Evolutionary conservation across 1,140 invertebrate species (phyloP).

Genomic region (Ganaspis sp.): DNA sequence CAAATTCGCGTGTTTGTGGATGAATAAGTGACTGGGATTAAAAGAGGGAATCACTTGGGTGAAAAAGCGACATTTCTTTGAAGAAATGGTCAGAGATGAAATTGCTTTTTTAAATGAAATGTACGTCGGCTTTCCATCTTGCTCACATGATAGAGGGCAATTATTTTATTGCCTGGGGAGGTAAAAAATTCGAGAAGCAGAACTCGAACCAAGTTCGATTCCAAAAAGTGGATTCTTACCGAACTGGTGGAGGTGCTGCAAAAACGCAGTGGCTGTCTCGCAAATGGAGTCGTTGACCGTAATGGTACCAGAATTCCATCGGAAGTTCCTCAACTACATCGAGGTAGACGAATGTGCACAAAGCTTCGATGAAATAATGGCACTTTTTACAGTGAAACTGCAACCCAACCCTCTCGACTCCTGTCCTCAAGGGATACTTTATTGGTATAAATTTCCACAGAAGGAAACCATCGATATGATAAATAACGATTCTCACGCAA

Average conservation of each 20-base stretch:
- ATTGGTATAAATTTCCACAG: conserved; percentile 28
- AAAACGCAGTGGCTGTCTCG: conserved; percentile 24
- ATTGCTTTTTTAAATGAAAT: conserved; percentile 23
- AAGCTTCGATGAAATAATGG: conserved; percentile 28
- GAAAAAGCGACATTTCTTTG: background rate
- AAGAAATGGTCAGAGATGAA: background rate
- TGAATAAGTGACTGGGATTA: too few species aligned
- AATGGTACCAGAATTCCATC: conserved; percentile 31
- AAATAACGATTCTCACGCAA: conserved; percentile 22
- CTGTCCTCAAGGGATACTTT: conserved; percentile 28
- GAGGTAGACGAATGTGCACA: conserved; percentile 8
- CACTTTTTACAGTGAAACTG: background rate
- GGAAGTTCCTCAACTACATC: conserved; percentile 28
- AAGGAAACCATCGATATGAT: conserved; percentile 30
- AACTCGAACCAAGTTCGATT: conserved; percentile 30
- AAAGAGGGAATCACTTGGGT: background rate
- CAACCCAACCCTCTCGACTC: conserved; percentile 1
- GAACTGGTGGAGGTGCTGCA: conserved; percentile 7
- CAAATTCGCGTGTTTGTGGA: too few species aligned
- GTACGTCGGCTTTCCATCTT: conserved; percentile 22
- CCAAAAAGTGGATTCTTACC: conserved; percentile 27
- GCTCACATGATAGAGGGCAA: conserved; percentile 14
- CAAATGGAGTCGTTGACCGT: conserved; percentile 31
- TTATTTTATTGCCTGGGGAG: conserved; percentile 19
- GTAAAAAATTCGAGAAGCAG: conserved; percentile 26